phyloP scores from a whole-genome alignment of 2,888 invertebrate species.

The Dynastes maya region DNA sequence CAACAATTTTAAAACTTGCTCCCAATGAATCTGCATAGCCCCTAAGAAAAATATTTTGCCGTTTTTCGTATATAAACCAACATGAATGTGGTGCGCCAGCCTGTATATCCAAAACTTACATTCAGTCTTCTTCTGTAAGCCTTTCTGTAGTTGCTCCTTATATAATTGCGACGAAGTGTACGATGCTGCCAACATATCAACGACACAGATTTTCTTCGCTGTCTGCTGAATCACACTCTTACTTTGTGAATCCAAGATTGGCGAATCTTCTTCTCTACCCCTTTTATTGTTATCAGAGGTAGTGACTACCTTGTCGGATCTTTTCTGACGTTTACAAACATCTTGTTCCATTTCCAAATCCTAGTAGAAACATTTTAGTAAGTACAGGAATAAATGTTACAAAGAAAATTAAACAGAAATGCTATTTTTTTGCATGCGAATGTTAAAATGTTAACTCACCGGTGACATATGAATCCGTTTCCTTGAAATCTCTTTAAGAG shows the following conservation, averaged over 20 bases:
- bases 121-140: slow-evolving; percentile 50
- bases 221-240: slow-evolving; percentile 36
- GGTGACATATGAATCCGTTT: slow-evolving; percentile 71
- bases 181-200: slow-evolving; percentile 66
- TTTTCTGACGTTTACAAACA: slow-evolving; percentile 53
- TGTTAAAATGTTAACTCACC: slow-evolving; percentile 20
- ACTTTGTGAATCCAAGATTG: slow-evolving; percentile 51
- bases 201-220: slow-evolving; percentile 63
- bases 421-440: too few relatives aligned
- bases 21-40: too few relatives aligned
- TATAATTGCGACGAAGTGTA: slow-evolving; percentile 60
- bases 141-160: slow-evolving; percentile 50
- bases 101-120: slow-evolving; percentile 5
- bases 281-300: slow-evolving; percentile 60
- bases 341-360: slow-evolving; percentile 49
- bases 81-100: too few relatives aligned
- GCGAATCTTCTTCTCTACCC: slow-evolving; percentile 58
- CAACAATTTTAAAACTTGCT: too few relatives aligned
- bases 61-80: too few relatives aligned
- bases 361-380: slow-evolving; percentile 13
- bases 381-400: background rate
- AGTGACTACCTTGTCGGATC: slow-evolving; percentile 55
- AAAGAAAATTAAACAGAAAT: background rate
- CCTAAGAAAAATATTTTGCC: too few relatives aligned
- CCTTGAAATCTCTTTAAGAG: slow-evolving; percentile 74